Evolutionary conservation across 2,113 vertebrate species (phyloP), one percentile per base, ranked within the genome.

Genomic region (Oceanites oceanicus): DNA sequence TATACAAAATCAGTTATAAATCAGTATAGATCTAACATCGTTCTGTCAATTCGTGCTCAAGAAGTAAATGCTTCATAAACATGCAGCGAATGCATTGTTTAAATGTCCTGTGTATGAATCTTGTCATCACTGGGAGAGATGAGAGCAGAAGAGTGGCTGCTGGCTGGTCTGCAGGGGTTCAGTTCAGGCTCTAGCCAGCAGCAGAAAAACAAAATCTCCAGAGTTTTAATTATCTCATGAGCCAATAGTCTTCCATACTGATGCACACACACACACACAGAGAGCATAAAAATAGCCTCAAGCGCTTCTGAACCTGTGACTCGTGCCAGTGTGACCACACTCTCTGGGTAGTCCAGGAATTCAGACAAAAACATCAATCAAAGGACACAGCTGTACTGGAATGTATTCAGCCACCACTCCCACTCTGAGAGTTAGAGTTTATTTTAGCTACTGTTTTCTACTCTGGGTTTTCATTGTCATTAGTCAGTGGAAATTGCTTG

Each of bases 401-500:
- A 87, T 79, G 84, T 72, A 23, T 86, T 96, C 83, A 93, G 67
- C 56, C 36, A 74, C 87, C 86, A 73, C 91, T 82, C 56, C 91
- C 71, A 88, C 77, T 84, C 49, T 83, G 61, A 74, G 44, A 95
- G 65, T 66, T 73, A 38, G 49, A 90, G 91, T 91, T 91, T 94
- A 88, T 94, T 89, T 96, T 95, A 96, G 95, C 91, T 96, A 94
- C 90, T 93, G 82, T 95, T 93, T 94, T 90, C n/a, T 95, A 4
- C 76, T 87, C 52, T 53, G 45, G 42, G 55, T 40, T 86, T 79
- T 68, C 44, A 45, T 87, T 97, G 62, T 66, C 88, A 92, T 94
- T 91, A 86, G 89, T 61, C 53, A 93, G 42, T 72, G 84, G 71
- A 95, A 94, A 89, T 75, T 32, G 56, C 74, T 88, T 86, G 71